phyloP scores from a whole-genome alignment of 2,797 vertebrate genomes.

The Eulemur rubriventer region DNA sequence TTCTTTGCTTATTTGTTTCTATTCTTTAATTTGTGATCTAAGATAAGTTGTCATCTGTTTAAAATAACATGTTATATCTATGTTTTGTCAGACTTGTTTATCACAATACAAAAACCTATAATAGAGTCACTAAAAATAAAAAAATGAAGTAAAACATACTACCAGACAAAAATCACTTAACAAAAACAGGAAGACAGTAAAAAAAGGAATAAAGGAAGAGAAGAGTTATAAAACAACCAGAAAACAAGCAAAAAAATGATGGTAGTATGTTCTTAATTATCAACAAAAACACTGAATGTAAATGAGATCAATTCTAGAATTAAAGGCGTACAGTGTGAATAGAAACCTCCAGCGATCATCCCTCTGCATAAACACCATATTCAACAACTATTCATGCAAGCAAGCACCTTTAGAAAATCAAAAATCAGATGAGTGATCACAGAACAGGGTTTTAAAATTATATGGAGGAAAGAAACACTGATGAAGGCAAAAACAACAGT shows the following conservation, averaged over 20 bases:
- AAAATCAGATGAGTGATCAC: too few species aligned
- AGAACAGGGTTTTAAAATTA: too few species aligned
- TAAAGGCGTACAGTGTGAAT: not conserved
- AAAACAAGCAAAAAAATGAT: not conserved
- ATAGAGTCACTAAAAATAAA: not conserved
- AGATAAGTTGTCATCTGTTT: not conserved
- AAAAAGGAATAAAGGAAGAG: not conserved
- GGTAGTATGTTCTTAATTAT: not conserved
- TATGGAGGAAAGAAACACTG: too few species aligned
- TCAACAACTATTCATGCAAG: too few species aligned
- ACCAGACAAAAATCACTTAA: not conserved
- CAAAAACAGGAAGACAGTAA: not conserved
- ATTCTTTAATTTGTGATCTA: not conserved
- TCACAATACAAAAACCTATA: not conserved
- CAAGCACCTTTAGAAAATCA: too few species aligned
- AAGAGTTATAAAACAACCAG: not conserved
- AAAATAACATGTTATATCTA: not conserved
- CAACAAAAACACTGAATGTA: not conserved
- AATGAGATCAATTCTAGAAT: not conserved
- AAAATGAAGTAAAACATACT: not conserved
- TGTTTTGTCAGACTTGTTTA: not conserved
- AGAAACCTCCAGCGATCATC: too few species aligned
- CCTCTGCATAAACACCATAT: too few species aligned
- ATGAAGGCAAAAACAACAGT: too few species aligned
- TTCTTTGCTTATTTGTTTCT: not conserved